Evolutionary conservation across 1,140 invertebrate genomes (phyloP), one percentile per base, ranked within the genome.

Genomic region (Papilio aristodemus): DNA sequence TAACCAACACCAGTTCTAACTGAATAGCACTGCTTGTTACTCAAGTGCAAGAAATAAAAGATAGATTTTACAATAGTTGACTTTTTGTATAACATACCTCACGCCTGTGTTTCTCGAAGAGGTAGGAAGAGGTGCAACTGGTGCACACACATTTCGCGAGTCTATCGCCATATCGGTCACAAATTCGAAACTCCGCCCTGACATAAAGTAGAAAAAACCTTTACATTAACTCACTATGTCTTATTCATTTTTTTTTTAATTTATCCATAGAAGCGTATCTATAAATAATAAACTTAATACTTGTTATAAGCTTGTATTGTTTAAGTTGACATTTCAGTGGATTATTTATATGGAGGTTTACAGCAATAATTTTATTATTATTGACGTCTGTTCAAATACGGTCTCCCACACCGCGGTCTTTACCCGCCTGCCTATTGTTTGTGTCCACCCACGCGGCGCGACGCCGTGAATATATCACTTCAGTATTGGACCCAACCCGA

Each of bases 401-500:
- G 63, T 66, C 63, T 66, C 63, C 63, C 63, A 66, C 63, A 66
- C 63, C 41, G 63, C 63, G 63, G 39, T 66, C 63, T 66, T 66
- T 66, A 66, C 63, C 63, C 63, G 63, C 11, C 39, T 66, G 63
- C 41, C 63, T 66, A 66, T 66, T 66, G 63, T 66, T 32, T 66
- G 63, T 66, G 63, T 66, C 63, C 63, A 66, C 63, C 63, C 63
- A 66, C 63, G 41, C 63, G 60, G 0, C 13, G 63, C 13, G 63
- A 66, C 63, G 22, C 41, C 63, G 63, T 66, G 63, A 66, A 66
- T 66, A 66, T 66, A 66, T 66, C 63, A 66, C 39, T 66, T 66
- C 22, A 25, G 63, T 66, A 66, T 64, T 64, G 60, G 60, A 64
- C 60, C 60, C 27, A 39, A 22, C 60, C 32, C 13, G 60, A 43